phyloP scores from a whole-genome alignment of 2,797 vertebrate species.

The Syngnathus rostellatus region DNA sequence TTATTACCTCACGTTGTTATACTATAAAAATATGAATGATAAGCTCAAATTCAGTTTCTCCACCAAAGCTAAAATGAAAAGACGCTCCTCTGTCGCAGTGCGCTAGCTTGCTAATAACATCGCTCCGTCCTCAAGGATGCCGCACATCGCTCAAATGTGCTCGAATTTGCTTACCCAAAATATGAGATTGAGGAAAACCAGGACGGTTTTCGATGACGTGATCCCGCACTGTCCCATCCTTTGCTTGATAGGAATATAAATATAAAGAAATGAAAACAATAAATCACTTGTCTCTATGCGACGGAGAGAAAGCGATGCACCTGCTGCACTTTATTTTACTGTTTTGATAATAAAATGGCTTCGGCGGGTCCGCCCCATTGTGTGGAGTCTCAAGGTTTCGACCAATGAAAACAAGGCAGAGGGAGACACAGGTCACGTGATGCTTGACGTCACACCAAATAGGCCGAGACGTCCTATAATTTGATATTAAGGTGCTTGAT shows the following conservation, averaged over 20 bases:
- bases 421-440: slow-evolving; percentile 34
- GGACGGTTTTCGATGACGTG: slow-evolving; percentile 95
- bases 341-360: slow-evolving; percentile 68
- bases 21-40: neutral
- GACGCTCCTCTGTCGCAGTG: slow-evolving; percentile 52
- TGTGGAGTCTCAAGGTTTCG: slow-evolving; percentile 24
- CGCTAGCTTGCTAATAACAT: slow-evolving; percentile 33
- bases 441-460: slow-evolving; percentile 37
- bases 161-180: slow-evolving; percentile 82
- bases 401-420: slow-evolving; percentile 41
- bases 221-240: slow-evolving; percentile 90
- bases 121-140: slow-evolving; percentile 27
- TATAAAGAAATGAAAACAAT: neutral
- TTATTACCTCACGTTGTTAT: neutral
- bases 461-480: neutral
- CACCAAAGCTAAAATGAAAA: neutral
- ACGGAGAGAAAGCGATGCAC: slow-evolving; percentile 31
- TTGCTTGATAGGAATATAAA: slow-evolving; percentile 3
- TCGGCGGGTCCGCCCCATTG: slow-evolving; percentile 36
- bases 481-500: neutral
- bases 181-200: slow-evolving; percentile 96
- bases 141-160: slow-evolving; percentile 27
- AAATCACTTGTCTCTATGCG: neutral
- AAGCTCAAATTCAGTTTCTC: too few relatives aligned
- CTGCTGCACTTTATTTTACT: slow-evolving; percentile 48